These are phyloP conservation scores for Galeopsomyia nigrocyanea DNA, from an alignment of 2,888 invertebrate genomes.

Conservation along the genomic window DNA sequence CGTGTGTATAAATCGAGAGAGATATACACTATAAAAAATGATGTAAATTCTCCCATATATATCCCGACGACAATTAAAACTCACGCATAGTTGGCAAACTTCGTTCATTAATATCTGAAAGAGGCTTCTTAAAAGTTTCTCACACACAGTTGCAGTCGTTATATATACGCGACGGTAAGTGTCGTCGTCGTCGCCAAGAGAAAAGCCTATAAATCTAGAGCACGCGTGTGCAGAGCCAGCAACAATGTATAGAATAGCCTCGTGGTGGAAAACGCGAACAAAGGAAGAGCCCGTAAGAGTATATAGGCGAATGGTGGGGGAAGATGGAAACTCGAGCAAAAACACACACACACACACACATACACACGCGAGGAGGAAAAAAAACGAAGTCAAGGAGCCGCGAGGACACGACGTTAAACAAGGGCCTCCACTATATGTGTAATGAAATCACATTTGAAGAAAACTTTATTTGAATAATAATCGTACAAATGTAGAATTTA, in stretches of 20 bases:
- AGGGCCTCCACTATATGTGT: no score
- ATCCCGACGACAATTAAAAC: no score
- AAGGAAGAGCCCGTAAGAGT: conserved; percentile 18
- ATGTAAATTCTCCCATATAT: no score
- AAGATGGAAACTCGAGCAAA: conserved; percentile 35
- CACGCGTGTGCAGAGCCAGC: not conserved
- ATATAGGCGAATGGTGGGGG: not conserved
- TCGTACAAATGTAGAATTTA: no score
- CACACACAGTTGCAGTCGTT: not conserved
- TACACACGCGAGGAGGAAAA: not conserved
- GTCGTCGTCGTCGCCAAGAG: not conserved
- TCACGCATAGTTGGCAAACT: no score
- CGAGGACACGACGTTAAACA: conserved; percentile 7
- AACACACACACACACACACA: not conserved
- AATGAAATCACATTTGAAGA: no score
- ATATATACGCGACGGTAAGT: not conserved
- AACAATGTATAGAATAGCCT: not conserved
- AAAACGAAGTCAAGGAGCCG: conserved; percentile 43
- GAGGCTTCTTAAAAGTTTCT: not conserved
- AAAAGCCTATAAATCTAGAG: no score
- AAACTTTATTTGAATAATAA: no score
- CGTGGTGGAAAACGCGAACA: conserved; percentile 23
- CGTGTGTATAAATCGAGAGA: no score
- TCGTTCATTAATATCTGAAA: no score
- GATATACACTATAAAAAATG: no score